These are phyloP conservation scores for Tinea trinotella DNA, from an alignment of 2,888 invertebrate species.

Conservation along the genomic window DNA sequence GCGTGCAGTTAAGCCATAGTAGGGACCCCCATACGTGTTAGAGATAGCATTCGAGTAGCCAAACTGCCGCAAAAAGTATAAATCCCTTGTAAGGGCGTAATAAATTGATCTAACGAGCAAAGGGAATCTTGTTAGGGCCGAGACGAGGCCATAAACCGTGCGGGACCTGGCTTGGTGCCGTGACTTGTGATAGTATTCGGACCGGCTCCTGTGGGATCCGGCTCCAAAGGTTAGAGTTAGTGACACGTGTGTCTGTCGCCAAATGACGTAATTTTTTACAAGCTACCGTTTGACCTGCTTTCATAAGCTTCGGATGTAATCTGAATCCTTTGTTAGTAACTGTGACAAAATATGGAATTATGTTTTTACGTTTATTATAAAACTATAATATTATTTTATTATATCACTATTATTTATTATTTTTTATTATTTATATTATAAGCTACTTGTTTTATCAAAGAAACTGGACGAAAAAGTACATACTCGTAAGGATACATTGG, in stretches of 20 bases:
- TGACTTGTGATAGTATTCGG: constrained; percentile 19
- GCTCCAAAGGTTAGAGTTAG: not conserved
- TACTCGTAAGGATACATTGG: too few relatives aligned
- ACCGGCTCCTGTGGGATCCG: not conserved
- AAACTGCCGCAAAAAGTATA: constrained; percentile 46
- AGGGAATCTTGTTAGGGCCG: constrained; percentile 47
- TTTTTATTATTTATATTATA: too few relatives aligned
- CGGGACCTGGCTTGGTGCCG: constrained; percentile 18
- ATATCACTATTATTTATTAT: too few relatives aligned
- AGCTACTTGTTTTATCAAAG: too few relatives aligned
- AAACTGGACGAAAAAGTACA: too few relatives aligned
- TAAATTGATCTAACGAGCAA: constrained; percentile 53
- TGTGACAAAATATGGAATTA: not conserved
- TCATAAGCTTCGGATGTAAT: not conserved
- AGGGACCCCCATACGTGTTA: constrained; percentile 20
- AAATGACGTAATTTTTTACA: constrained; percentile 6
- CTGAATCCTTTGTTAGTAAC: not conserved
- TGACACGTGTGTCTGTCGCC: constrained; percentile 4
- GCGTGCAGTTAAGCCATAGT: not conserved
- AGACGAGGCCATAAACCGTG: constrained; percentile 37
- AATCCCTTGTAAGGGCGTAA: constrained; percentile 52
- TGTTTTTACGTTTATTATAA: not conserved
- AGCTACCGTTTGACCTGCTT: not conserved
- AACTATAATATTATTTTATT: not conserved
- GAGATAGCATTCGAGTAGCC: constrained; percentile 28